Evolutionary conservation across 2,113 vertebrate genomes (phyloP).

Genomic region (Ageneiosus marmoratus): DNA sequence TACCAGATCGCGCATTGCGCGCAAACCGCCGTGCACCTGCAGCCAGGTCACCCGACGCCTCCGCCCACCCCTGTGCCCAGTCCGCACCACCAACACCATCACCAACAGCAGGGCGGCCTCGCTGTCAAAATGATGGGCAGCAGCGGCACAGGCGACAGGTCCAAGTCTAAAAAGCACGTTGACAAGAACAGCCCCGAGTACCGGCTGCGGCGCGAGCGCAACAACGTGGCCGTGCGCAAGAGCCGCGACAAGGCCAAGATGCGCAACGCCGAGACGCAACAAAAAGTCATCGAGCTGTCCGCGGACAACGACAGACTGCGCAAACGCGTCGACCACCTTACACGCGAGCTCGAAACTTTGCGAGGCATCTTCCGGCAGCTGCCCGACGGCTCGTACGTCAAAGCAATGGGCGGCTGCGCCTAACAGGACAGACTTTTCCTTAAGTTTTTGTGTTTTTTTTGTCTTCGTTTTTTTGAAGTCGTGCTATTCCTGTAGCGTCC

Average conservation of each 20-base stretch:
- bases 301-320: slow-evolving; percentile 92
- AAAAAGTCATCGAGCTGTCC: slow-evolving; percentile 92
- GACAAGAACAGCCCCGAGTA: slow-evolving; percentile 96
- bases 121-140: slow-evolving; percentile 69
- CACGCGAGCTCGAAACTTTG: slow-evolving; percentile 91
- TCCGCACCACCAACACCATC: slow-evolving; percentile 81
- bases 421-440: slow-evolving; percentile 59
- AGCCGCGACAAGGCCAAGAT: slow-evolving; percentile 97
- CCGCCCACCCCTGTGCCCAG: slow-evolving; percentile 95
- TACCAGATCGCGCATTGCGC: slow-evolving; percentile 95
- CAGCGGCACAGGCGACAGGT: slow-evolving; percentile 61
- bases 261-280: slow-evolving; percentile 96
- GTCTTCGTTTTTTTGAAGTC: slow-evolving; percentile 30
- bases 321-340: slow-evolving; percentile 93
- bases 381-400: slow-evolving; percentile 90
- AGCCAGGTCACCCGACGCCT: slow-evolving; percentile 92
- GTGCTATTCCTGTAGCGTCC: slow-evolving; percentile 50
- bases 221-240: slow-evolving; percentile 97
- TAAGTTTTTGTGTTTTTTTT: neutral
- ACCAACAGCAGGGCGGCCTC: slow-evolving; percentile 59
- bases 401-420: slow-evolving; percentile 88
- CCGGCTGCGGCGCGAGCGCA: slow-evolving; percentile 91
- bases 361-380: slow-evolving; percentile 96
- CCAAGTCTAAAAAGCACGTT: slow-evolving; percentile 86
- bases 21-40: slow-evolving; percentile 95